A percentile compares a stretch with the other conserved stretches of the same genome.
Conservation (phyloP, 2,797 vertebrate genomes). For the Carapus acus region DNA sequence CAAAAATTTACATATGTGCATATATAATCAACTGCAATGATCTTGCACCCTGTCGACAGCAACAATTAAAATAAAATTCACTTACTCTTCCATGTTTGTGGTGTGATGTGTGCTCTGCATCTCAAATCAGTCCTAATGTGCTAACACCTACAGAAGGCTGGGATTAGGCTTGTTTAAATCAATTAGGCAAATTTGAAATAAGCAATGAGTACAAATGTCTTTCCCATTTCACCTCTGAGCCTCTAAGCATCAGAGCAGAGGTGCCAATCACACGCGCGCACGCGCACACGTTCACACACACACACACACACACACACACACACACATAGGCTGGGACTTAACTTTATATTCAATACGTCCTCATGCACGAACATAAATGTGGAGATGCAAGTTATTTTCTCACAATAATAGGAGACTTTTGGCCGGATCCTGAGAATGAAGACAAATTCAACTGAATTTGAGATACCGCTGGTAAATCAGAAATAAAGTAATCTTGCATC, state of each 20-base stretch:
- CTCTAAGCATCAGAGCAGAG: constrained; percentile 55
- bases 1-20: constrained; percentile 77
- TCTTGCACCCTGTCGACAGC: constrained; percentile 70
- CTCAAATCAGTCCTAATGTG: constrained; percentile 68
- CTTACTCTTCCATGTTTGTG: constrained; percentile 62
- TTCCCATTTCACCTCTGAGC: constrained; percentile 60
- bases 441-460: too few species aligned
- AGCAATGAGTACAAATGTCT: constrained; percentile 65
- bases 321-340: too few species aligned
- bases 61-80: constrained; percentile 74
- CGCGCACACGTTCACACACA: constrained; percentile 8
- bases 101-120: constrained; percentile 63
- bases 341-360: too few species aligned
- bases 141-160: constrained; percentile 66
- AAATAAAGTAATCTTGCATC: too few species aligned
- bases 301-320: too few species aligned
- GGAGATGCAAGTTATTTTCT: too few species aligned
- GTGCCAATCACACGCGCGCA: constrained; percentile 62
- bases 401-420: too few species aligned
- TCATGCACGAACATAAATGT: too few species aligned
- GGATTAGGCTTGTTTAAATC: constrained; percentile 75
- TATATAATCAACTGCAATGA: constrained; percentile 72
- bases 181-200: constrained; percentile 76
- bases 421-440: too few species aligned
- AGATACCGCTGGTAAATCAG: too few species aligned